Evolutionary conservation across 2,113 vertebrate genomes (phyloP), one percentile per base, ranked within the genome.

Genomic region (Phrynosoma platyrhinos): DNA sequence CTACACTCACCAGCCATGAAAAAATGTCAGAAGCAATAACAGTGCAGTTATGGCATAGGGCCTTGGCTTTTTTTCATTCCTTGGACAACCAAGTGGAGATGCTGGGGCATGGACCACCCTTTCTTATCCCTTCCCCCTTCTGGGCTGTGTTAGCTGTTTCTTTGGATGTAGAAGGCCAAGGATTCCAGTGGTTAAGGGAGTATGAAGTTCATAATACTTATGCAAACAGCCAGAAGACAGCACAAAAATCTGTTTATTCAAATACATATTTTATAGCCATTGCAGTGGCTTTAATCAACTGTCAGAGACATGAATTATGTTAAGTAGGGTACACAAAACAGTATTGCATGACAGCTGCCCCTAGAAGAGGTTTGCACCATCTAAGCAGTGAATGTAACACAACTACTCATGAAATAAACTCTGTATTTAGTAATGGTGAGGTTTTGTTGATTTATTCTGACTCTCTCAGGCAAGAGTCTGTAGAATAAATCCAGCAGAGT

Each of bases 351-450:
- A 72, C 82, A 84, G 82, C 69, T 84, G 68, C 47, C 21, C 1
- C 82, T 25, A 25, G 72, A 72, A 52, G 82, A 84, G 53, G 30
- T 83, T 71, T 83, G 66, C 40, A 23, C 66, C 23, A 72, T 64
- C 68, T 12, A 83, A 83, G 21, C 66, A 27, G 66, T 25, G 30
- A 71, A 30, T 47, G 13, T n/a, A 55, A 25, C 62, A 13, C 69
- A 32, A 72, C 14, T 32, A 72, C n/a, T 83, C 82, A 83, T 72
- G 5, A 83, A 72, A 83, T 55, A 83, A 83, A 72, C 27, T 30
- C 68, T 72, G 42, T 13, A 4, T 71, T 55, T 72, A 72, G 9
- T 83, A 71, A 55, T 55, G n/a, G 40, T 1, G 27, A 27, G 23
- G 47, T 6, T 53, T 83, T 83, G 66, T 72, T 83, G 30, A 72